Evolutionary conservation across 2,797 vertebrate species (phyloP), one percentile per base, ranked within the genome.

Genomic region (Zenarchopterus dispar): DNA sequence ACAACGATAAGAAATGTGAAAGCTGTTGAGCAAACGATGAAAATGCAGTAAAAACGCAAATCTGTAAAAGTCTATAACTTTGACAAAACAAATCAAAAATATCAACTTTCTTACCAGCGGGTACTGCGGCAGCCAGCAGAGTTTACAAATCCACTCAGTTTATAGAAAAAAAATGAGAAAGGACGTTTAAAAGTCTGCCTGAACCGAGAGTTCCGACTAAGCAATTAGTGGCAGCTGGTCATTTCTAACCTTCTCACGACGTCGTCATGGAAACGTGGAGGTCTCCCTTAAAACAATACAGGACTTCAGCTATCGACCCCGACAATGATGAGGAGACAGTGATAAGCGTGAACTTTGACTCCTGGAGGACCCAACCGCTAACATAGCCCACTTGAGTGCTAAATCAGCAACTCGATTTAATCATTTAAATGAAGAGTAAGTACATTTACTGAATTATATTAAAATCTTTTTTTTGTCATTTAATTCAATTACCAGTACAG

Each of bases 281-380:
- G 19, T 46, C 19, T 17, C 49, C 19, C 5, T 31, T 11, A 4
- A 17, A 33, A 28, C 24, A 45, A 43, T 10, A 56, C n/a, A n/a
- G n/a, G n/a, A n/a, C 15, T 26, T 23, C 17, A 42, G 13, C 22
- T 48, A 31, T 15, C 24, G 47, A 3, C 13, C 17, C 7, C 16
- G 19, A 18, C 3, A 15, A 46, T 2, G 52, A 63, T 6, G 4
- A 55, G 5, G 22, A 19, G 2, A 17, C 6, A 19, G 24, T n/a
- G n/a, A n/a, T n/a, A 67, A 22, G 28, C 9, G 4, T 74, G 73
- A 80, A 68, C 71, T 78, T 75, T 79, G 73, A 51, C 62, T 6
- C 21, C 41, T 33, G 26, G 5, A 6, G n/a, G n/a, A n/a, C n/a
- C n/a, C n/a, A n/a, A n/a, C n/a, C n/a, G n/a, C n/a, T n/a, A n/a